phyloP scores from a whole-genome alignment of 2,797 vertebrate species.

The Periparus ater region DNA sequence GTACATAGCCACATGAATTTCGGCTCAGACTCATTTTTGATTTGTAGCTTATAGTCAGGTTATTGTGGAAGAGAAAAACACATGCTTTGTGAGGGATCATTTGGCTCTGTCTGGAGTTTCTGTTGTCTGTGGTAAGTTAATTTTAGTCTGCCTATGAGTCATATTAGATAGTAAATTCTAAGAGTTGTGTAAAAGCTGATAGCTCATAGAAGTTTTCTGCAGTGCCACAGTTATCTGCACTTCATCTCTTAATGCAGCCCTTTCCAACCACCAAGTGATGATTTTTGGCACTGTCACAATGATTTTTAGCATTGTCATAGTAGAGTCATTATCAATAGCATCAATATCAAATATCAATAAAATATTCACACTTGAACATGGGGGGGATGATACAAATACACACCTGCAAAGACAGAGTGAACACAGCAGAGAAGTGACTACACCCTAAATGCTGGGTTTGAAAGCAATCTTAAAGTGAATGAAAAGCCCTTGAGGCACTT shows the following conservation, averaged over 20 bases:
- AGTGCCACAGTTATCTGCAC: not conserved
- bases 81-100: not conserved
- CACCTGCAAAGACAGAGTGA: not conserved
- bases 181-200: not conserved
- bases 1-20: slow-evolving; percentile 5
- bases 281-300: not conserved
- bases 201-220: not conserved
- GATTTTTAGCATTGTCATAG: not conserved
- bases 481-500: not conserved
- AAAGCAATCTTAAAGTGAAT: not conserved
- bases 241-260: not conserved
- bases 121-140: not conserved
- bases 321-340: not conserved
- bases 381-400: not conserved
- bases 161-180: not conserved
- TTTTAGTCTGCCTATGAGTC: not conserved
- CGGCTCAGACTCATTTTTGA: not conserved
- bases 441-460: not conserved
- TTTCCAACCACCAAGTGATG: not conserved
- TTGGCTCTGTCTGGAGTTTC: not conserved
- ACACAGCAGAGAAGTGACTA: not conserved
- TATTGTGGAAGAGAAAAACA: not conserved
- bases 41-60: not conserved
- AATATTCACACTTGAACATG: accelerated
- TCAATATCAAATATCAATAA: not conserved